Evolutionary conservation across 1,140 invertebrate genomes (phyloP).

Genomic region (Pseudomyrmex gracilis): DNA sequence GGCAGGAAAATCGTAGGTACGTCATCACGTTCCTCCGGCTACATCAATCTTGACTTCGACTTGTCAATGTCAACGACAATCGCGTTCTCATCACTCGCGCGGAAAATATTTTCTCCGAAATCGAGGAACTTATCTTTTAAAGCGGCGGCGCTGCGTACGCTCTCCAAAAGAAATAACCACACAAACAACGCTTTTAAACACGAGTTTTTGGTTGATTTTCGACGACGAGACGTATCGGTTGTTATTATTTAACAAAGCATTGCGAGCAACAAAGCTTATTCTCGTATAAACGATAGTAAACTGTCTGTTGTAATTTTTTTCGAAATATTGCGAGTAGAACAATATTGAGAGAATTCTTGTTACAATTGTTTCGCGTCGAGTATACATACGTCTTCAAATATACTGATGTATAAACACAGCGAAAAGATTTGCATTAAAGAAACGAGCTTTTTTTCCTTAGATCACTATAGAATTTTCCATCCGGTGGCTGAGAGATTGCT

Average conservation of each 20-base stretch:
- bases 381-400: neutral
- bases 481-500: constrained; percentile 27
- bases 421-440: constrained; percentile 17
- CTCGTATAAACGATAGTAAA: neutral
- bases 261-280: neutral
- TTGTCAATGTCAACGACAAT: constrained; percentile 62
- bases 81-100: constrained; percentile 47
- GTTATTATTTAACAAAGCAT: neutral
- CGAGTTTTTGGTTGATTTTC: constrained; percentile 2
- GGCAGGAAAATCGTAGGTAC: constrained; percentile 56
- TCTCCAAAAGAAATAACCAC: neutral
- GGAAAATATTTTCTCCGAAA: constrained; percentile 53
- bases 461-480: constrained; percentile 45
- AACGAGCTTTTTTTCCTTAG: constrained; percentile 25
- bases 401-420: constrained; percentile 21
- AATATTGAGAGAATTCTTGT: constrained; percentile 7
- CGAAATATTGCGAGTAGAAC: neutral
- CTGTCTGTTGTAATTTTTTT: neutral
- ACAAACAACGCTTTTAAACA: neutral
- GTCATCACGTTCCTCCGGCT: constrained; percentile 47
- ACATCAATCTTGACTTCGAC: constrained; percentile 59
- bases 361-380: neutral
- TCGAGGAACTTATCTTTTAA: constrained; percentile 49
- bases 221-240: neutral
- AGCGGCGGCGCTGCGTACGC: neutral